Conservation (phyloP, 2,797 vertebrate genomes). For the Valencia hispanica region DNA sequence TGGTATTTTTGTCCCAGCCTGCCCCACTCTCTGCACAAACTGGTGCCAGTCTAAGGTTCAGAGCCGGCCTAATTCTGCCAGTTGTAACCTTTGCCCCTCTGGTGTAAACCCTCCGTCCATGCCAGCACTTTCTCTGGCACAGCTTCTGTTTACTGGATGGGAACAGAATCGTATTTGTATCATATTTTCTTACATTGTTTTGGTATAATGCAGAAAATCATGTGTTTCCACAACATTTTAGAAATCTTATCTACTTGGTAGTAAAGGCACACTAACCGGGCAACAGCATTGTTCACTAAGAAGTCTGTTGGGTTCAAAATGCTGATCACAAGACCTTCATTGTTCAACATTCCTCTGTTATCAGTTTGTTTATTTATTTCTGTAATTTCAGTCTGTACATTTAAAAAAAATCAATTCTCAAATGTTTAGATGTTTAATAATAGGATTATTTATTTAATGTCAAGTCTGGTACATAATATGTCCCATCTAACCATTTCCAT, state of each 20-base stretch:
- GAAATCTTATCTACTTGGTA: neutral
- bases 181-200: neutral
- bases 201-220: neutral
- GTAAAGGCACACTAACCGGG: neutral
- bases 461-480: no score
- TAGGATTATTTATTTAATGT: no score
- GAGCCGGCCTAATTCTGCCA: conserved; percentile 52
- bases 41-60: conserved; percentile 16
- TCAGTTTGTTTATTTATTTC: no score
- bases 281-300: no score
- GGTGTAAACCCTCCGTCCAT: conserved; percentile 19
- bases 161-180: conserved; percentile 5
- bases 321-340: no score
- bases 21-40: neutral
- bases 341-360: no score
- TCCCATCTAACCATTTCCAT: no score
- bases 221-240: neutral
- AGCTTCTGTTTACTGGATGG: conserved; percentile 13
- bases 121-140: conserved; percentile 29
- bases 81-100: conserved; percentile 47
- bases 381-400: no score
- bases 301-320: no score
- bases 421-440: no score
- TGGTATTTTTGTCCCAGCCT: neutral
- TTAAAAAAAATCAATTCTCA: no score